Base-by-base conservation (phyloP, 2,797 vertebrate species). In the Smutsia temminckii region DNA sequence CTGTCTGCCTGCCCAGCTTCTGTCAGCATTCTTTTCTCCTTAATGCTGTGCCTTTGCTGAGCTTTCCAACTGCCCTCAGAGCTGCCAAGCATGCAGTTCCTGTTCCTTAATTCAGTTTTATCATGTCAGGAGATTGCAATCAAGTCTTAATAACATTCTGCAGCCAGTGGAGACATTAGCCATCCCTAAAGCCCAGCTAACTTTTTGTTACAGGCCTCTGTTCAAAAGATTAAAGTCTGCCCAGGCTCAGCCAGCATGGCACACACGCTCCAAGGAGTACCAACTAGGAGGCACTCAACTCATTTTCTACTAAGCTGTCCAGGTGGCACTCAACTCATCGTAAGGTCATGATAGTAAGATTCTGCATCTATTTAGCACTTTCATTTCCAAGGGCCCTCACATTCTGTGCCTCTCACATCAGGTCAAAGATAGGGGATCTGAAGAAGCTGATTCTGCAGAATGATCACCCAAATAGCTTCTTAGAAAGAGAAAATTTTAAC, bases 111-210 rank as follows among this genome's bases (percentile, higher is more conserved):
- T 88, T 92, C 75, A 12, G 63, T 96, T 96, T 87, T 68, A 75
- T 90, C 85, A 84, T 59, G 55, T 93, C 59, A 42, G 80, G 72
- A 95, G 96, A 97, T 94, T 92, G 87, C 66, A 91, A 96, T 96
- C 66, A 92, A 95, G 78, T 17, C 79, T 88, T 91, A 86, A 92
- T 86, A 85, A 95, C 81, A 85, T 83, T 88, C 87, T 94, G 71
- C 32, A 91, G 88, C 42, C 79, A 29, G 18, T 32, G 59, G 87
- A 91, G 94, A 89, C 55, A 75, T 92, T 66, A 83, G 72, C 63
- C 18, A 0, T 79, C 69, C 42, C 74, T 42, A 25, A 68, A 91
- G 46, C 23, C 51, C 84, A 14, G 86, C 51, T 64, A 64, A 78
- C 42, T 53, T 92, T 63, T 80, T 64, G 23, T 92, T 92, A 61